phyloP scores from a whole-genome alignment of 2,113 vertebrate genomes.

The Ursus arctos region DNA sequence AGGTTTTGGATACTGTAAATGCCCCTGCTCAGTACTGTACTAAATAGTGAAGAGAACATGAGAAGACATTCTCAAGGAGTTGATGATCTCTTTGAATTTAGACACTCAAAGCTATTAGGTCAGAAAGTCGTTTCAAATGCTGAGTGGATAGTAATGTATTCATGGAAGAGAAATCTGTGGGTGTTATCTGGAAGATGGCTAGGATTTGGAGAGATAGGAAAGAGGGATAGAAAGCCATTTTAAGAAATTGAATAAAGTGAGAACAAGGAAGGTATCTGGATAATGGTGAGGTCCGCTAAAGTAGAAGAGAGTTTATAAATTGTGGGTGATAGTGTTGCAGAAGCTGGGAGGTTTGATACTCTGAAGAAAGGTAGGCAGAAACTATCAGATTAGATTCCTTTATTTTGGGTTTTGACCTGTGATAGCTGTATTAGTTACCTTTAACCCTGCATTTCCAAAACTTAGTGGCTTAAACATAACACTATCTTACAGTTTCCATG shows the following conservation, averaged over 20 bases:
- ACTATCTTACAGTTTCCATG: neutral
- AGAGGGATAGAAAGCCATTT: neutral
- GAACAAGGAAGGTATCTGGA: neutral
- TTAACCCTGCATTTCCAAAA: neutral
- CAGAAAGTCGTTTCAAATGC: conserved; percentile 30
- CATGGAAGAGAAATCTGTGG: neutral
- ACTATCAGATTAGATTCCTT: conserved; percentile 12
- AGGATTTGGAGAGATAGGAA: conserved; percentile 23
- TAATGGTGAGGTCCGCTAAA: conserved; percentile 11
- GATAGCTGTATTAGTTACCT: neutral
- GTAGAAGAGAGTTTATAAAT: neutral
- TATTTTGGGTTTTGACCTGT: neutral
- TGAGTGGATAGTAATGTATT: neutral
- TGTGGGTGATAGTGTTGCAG: neutral
- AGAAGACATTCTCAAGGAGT: conserved; percentile 2
- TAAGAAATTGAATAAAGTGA: neutral
- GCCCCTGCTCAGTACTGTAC: neutral
- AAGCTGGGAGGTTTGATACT: neutral
- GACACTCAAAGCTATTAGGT: conserved; percentile 6
- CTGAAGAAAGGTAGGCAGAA: neutral
- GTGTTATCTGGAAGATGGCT: neutral
- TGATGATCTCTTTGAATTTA: conserved; percentile 55
- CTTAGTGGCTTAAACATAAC: conserved; percentile 28
- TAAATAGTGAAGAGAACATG: neutral
- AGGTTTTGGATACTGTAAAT: neutral